These are phyloP conservation scores for Protophormia terraenovae DNA, from an alignment of 2,888 invertebrate species.

Conservation along the genomic window DNA sequence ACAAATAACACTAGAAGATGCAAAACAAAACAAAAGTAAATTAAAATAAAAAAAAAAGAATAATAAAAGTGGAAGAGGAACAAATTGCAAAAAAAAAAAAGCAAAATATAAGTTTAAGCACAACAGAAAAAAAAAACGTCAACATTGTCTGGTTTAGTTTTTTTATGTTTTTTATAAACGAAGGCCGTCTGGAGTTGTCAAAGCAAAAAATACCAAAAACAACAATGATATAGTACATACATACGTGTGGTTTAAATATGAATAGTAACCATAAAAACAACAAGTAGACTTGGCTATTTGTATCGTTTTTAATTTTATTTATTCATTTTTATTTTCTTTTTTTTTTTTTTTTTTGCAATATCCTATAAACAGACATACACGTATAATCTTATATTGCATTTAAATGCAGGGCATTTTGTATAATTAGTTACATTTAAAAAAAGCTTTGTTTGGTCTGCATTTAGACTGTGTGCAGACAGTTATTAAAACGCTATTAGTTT, in stretches of 20 bases:
- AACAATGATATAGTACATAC: background rate
- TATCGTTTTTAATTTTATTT: too few species aligned
- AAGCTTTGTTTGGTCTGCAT: too few species aligned
- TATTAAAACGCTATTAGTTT: too few species aligned
- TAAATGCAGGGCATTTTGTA: too few species aligned
- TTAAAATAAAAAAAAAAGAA: background rate
- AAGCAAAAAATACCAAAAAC: slow-evolving; percentile 14
- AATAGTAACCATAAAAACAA: too few species aligned
- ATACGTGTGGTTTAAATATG: background rate
- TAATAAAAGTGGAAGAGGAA: background rate
- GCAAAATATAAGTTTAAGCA: background rate
- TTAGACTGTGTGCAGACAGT: too few species aligned
- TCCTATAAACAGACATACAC: background rate
- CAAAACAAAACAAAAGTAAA: background rate
- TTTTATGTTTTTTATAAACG: slow-evolving; percentile 11
- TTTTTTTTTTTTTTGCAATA: background rate
- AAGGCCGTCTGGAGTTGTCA: slow-evolving; percentile 61
- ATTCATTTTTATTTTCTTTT: background rate
- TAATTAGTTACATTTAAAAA: too few species aligned
- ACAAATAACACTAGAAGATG: background rate
- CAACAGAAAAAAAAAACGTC: slow-evolving; percentile 29
- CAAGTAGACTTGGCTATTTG: background rate
- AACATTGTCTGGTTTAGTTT: slow-evolving; percentile 55
- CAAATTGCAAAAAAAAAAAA: background rate
- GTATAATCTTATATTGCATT: background rate